These are phyloP conservation scores for Callopanchax toddi DNA, from an alignment of 2,113 vertebrate species.

Conservation along the genomic window DNA sequence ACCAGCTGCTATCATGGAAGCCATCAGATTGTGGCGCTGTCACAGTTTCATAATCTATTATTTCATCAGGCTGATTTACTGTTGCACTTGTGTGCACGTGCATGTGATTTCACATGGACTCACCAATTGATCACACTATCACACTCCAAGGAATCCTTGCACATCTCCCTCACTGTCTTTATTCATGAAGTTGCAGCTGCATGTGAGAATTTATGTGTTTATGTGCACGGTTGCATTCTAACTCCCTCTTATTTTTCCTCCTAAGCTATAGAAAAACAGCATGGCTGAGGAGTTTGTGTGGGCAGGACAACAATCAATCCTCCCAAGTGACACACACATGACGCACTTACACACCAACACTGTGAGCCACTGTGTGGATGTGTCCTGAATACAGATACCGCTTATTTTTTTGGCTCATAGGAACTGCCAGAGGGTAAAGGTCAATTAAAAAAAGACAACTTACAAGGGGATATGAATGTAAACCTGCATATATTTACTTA, in stretches of 20 bases:
- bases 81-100: not conserved
- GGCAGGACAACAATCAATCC: constrained; percentile 51
- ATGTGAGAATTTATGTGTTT: not conserved
- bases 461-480: constrained; percentile 8
- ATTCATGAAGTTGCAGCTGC: not conserved
- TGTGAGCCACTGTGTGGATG: constrained; percentile 48
- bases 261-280: constrained; percentile 27
- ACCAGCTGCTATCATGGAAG: constrained; percentile 3
- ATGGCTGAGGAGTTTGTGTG: constrained; percentile 34
- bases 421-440: constrained; percentile 47
- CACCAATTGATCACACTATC: not conserved
- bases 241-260: constrained; percentile 16
- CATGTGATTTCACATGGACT: no score
- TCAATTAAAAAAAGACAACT: constrained; percentile 20
- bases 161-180: not conserved
- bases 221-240: constrained; percentile 1
- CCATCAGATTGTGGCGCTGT: not conserved
- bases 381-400: constrained; percentile 62
- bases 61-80: constrained; percentile 1
- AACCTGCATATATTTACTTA: not conserved
- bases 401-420: constrained; percentile 31
- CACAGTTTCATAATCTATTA: constrained; percentile 4
- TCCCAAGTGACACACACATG: constrained; percentile 29
- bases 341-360: constrained; percentile 34
- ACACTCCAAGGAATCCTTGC: not conserved